These are phyloP conservation scores for Aphelenchoides avenae DNA, from an alignment of 1,140 invertebrate species.

Conservation along the genomic window DNA sequence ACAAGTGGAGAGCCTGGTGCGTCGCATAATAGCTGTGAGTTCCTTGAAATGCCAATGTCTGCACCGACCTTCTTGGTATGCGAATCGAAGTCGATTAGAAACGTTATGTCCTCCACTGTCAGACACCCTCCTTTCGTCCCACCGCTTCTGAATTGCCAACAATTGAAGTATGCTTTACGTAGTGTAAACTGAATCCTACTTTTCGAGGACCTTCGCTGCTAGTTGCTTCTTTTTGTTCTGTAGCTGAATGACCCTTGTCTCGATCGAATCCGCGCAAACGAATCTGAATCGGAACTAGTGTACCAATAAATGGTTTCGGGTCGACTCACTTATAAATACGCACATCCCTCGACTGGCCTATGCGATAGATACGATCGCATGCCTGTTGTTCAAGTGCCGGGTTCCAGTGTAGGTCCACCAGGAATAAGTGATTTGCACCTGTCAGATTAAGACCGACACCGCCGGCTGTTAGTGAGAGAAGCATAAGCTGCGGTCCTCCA, in stretches of 20 bases:
- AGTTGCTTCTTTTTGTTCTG: slow-evolving; percentile 76
- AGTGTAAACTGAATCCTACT: slow-evolving; percentile 34
- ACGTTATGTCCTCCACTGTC: slow-evolving; percentile 72
- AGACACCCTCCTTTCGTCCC: slow-evolving; percentile 67
- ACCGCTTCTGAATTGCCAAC: slow-evolving; percentile 65
- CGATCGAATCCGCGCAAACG: slow-evolving; percentile 76
- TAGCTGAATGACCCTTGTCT: slow-evolving; percentile 73
- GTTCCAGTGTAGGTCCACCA: slow-evolving; percentile 90
- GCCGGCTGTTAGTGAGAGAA: slow-evolving; percentile 80
- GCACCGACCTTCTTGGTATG: neutral
- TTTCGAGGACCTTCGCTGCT: slow-evolving; percentile 70
- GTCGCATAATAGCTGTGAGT: too few species aligned
- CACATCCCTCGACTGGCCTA: slow-evolving; percentile 77
- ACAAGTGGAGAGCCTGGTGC: too few species aligned
- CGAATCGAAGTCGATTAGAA: slow-evolving; percentile 66
- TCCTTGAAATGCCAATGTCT: too few species aligned
- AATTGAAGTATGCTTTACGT: slow-evolving; percentile 9
- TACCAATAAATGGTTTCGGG: neutral
- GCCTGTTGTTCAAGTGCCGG: slow-evolving; percentile 85
- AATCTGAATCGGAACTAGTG: slow-evolving; percentile 66
- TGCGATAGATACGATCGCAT: slow-evolving; percentile 81
- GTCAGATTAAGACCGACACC: slow-evolving; percentile 84
- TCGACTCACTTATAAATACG: slow-evolving; percentile 73
- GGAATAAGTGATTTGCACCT: slow-evolving; percentile 80
- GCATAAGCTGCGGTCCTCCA: slow-evolving; percentile 60